Percentiles rank a stretch among this genome's conserved stretches.
Evolutionary conservation across 64 coral and sea anemone species (phyloP).

Genomic region (Dendrophyllia cribrosa): DNA sequence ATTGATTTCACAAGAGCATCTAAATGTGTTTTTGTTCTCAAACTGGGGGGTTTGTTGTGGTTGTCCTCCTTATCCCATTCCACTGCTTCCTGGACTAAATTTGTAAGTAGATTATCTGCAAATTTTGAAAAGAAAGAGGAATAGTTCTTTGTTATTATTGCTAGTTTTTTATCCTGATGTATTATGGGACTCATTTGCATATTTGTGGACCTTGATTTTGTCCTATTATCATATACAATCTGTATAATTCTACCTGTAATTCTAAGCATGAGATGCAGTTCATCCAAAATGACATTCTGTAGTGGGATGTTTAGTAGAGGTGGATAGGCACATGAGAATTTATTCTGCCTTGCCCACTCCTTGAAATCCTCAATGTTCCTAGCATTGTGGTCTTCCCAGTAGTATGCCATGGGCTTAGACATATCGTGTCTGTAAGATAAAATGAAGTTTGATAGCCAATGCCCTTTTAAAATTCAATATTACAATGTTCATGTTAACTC

Average conservation of each 20-base stretch:
- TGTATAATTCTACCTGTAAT: no score
- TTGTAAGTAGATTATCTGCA: slow-evolving; percentile 21
- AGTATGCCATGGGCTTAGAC: background rate
- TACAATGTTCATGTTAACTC: slow-evolving; percentile 4
- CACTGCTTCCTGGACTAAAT: slow-evolving; percentile 26
- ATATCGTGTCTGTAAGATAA: slow-evolving; percentile 17
- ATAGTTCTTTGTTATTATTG: no score
- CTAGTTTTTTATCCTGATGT: no score
- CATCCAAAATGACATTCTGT: no score
- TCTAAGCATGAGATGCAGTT: no score
- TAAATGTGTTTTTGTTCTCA: slow-evolving; percentile 13
- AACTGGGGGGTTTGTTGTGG: slow-evolving; percentile 10
- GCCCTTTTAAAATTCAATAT: background rate
- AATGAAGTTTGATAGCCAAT: background rate
- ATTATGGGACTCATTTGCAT: no score
- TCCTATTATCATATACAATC: no score
- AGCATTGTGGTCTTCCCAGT: background rate
- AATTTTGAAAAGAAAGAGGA: background rate
- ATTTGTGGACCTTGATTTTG: no score
- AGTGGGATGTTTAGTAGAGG: no score
- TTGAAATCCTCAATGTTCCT: background rate
- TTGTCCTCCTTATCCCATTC: slow-evolving; percentile 43
- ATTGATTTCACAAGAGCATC: slow-evolving; percentile 38
- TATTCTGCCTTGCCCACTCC: background rate
- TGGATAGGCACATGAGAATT: background rate